These are phyloP conservation scores for Rhizoglyphus robini DNA, from an alignment of 1,140 invertebrate species.

Conservation along the genomic window DNA sequence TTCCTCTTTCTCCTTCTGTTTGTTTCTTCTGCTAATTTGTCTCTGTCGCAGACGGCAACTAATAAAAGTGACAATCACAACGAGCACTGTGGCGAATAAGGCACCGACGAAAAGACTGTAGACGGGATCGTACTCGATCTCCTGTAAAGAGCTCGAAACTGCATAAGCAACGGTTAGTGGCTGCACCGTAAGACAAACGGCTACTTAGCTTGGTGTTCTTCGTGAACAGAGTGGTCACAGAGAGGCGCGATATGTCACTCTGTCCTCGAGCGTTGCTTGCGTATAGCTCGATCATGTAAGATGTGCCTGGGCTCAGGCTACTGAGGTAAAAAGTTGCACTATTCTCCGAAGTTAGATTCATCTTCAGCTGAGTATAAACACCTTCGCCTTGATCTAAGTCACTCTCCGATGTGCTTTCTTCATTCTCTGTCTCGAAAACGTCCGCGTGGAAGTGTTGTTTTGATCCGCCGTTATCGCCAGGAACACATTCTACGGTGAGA, in stretches of 20 bases:
- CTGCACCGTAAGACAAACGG: not conserved
- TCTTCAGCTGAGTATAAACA: not conserved
- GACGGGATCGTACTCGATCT: slow-evolving; percentile 5
- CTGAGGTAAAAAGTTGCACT: slow-evolving; percentile 25
- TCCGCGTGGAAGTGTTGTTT: slow-evolving; percentile 52
- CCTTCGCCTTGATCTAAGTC: not conserved
- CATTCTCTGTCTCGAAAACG: not conserved
- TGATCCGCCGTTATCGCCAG: slow-evolving; percentile 61
- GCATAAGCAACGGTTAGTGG: not conserved
- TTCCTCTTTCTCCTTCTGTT: slow-evolving; percentile 11
- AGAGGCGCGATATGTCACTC: slow-evolving; percentile 35
- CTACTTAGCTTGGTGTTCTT: slow-evolving; percentile 17
- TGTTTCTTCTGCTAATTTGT: slow-evolving; percentile 10
- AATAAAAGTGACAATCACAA: slow-evolving; percentile 15
- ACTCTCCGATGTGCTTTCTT: not conserved
- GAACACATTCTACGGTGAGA: slow-evolving; percentile 56
- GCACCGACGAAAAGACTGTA: not conserved
- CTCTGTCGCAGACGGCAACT: slow-evolving; percentile 1
- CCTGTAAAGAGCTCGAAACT: slow-evolving; percentile 18
- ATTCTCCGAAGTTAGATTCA: slow-evolving; percentile 22
- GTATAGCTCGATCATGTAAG: slow-evolving; percentile 37
- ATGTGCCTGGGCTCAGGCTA: slow-evolving; percentile 23
- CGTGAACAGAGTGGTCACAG: slow-evolving; percentile 6
- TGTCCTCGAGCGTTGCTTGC: slow-evolving; percentile 53
- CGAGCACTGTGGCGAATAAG: not conserved